Evolutionary conservation across 2,888 invertebrate genomes (phyloP).

Genomic region (Sphaerophoria rueppellii): DNA sequence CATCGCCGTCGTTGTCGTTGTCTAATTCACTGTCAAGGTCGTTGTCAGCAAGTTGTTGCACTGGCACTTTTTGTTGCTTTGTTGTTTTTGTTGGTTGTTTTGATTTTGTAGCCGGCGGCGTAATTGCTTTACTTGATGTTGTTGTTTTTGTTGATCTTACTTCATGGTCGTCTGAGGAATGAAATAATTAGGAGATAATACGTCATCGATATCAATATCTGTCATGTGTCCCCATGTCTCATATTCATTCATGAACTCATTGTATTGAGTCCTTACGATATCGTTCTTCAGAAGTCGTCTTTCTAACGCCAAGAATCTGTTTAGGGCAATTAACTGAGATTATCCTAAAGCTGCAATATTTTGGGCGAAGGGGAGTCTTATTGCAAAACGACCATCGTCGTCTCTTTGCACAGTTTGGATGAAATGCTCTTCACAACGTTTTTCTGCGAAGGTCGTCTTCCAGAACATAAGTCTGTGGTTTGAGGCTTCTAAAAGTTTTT

Average conservation of each 20-base stretch:
- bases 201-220: background rate
- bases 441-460: conserved; percentile 31
- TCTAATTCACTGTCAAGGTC: no score
- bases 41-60: no score
- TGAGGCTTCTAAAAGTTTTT: no score
- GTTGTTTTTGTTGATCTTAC: no score
- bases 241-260: conserved; percentile 73
- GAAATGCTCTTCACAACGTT: conserved; percentile 70
- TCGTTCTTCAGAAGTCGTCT: conserved; percentile 57
- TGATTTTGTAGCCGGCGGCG: background rate
- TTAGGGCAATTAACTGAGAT: conserved; percentile 38
- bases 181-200: no score
- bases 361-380: no score
- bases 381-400: conserved; percentile 60
- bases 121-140: no score
- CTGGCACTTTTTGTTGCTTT: no score
- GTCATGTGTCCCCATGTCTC: conserved; percentile 70
- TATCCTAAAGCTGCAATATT: conserved; percentile 19
- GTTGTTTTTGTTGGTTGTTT: no score
- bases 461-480: no score
- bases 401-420: conserved; percentile 42
- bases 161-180: no score
- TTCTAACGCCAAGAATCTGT: conserved; percentile 70
- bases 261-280: conserved; percentile 62
- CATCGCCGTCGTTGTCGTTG: no score